Evolutionary conservation across 1,140 invertebrate species (phyloP), one percentile per base, ranked within the genome.

Genomic region (Lasioglossum baleicum): DNA sequence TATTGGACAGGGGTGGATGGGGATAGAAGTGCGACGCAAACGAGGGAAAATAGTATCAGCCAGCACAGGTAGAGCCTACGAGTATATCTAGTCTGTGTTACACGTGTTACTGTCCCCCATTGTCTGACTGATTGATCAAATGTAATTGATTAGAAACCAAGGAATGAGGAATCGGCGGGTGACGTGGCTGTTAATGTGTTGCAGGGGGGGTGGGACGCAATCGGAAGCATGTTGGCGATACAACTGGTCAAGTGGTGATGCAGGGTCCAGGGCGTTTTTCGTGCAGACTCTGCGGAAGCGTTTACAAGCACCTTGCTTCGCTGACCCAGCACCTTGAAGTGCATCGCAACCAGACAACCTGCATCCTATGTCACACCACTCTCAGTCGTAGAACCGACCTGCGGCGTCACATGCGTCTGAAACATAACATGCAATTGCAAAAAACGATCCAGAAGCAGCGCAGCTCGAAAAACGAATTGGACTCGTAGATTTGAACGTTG

Each of bases 291-390:
- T 93, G 93, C 85, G 93, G 93, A 88, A 93, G 92, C 89, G 91
- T 93, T 86, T 93, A 93, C 90, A 93, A 92, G 89, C 92, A 93
- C 89, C 92, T 93, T 79, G 92, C 92, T 89, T 93, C 92, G 90
- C 91, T 94, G 87, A 94, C 93, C 85, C 93, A 94, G 90, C 94
- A 94, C 90, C 92, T 93, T 60, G 93, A 94, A 91, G 92, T 94
- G 90, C 94, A 94, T 91, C 92, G 92, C 85, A 94, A 94, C 88
- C 93, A 94, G 88, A 94, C 94, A 83, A 92, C 91, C 87, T 94
- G 93, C 91, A 91, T 93, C 83, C 90, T 94, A 83, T 94, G 93
- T 90, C 89, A 93, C 88, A 93, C 93, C 88, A 93, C 92, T 88
- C 93, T 94, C 89, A 94, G 93, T 91, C 92, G 93, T 91, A 93